Evolutionary conservation across 1,140 invertebrate genomes (phyloP), one percentile per base, ranked within the genome.

Genomic region (Rhopalosiphum padi): DNA sequence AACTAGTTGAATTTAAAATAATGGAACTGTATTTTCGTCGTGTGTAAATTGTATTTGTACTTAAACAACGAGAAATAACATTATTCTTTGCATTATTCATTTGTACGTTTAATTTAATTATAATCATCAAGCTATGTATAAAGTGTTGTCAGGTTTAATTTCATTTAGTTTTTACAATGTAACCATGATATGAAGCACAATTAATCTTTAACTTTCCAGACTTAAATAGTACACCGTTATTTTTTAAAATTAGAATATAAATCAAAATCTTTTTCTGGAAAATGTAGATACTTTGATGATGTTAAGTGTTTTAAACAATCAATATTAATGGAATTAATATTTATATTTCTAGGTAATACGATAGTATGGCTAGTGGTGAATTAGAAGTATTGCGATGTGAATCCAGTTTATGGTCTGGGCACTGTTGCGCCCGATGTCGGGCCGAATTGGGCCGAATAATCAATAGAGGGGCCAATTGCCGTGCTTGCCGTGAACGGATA

Each of bases 401-500:
- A 35, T 86, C 77, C 25, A 93, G 46, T 68, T 25, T 90, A 60
- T 89, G 89, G 88, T 94, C 77, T 21, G 88, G 87, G 9, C 53
- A 96, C 94, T 96, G 96, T 94, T 98, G 97, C 95, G 96, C 96
- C 25, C 96, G 97, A 95, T 98, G 97, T 95, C 95, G 96, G 90
- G 96, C 96, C 60, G 96, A 97, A 94, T 95, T 98, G 94, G 97
- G 97, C 83, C 96, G 97, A 94, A 97, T 98, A 94, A 96, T 97
- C 94, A 98, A 97, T 95, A 96, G 97, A 60, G 97, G 97, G 9
- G 97, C 97, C 23, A 95, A 96, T 86, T 98, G 97, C 95, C 96
- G 96, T 89, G 95, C 96, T 18, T 98, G 97, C 95, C 96, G 96
- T 94, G 95, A 97, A 94, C 96, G 96, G 94, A 97, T 97, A 51